Evolutionary conservation across 2,888 invertebrate genomes (phyloP).

Genomic region (Neria commutata): DNA sequence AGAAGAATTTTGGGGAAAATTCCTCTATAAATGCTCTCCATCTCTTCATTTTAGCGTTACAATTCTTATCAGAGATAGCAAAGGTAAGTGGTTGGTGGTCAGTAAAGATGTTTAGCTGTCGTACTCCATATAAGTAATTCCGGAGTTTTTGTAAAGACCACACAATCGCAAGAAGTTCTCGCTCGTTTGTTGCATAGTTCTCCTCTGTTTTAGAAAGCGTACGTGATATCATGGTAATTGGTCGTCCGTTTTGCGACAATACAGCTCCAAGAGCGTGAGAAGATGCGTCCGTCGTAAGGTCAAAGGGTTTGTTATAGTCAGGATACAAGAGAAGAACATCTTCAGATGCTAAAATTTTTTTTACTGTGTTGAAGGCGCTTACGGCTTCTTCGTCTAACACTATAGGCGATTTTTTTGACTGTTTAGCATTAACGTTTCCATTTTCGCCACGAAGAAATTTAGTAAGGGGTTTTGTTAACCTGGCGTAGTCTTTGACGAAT

Average conservation of each 20-base stretch:
- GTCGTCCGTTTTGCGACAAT: conserved; percentile 14
- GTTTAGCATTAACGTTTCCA: neutral
- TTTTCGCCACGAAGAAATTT: neutral
- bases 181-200: conserved; percentile 17
- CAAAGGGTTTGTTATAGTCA: conserved; percentile 7
- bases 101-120: no score
- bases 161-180: conserved; percentile 18
- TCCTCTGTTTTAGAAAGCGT: conserved; percentile 16
- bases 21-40: no score
- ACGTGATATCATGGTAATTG: conserved; percentile 22
- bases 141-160: no score
- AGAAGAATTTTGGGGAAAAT: no score
- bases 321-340: conserved; percentile 13
- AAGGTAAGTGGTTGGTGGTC: no score
- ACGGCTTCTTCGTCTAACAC: neutral
- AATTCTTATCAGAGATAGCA: no score
- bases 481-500: neutral
- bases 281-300: conserved; percentile 13
- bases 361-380: neutral
- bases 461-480: neutral
- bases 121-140: no score
- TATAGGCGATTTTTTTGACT: neutral
- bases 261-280: conserved; percentile 16
- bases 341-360: neutral
- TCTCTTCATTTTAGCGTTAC: no score